Base-by-base conservation (phyloP, 2,797 vertebrate genomes). In the Cheirogaleus major region DNA sequence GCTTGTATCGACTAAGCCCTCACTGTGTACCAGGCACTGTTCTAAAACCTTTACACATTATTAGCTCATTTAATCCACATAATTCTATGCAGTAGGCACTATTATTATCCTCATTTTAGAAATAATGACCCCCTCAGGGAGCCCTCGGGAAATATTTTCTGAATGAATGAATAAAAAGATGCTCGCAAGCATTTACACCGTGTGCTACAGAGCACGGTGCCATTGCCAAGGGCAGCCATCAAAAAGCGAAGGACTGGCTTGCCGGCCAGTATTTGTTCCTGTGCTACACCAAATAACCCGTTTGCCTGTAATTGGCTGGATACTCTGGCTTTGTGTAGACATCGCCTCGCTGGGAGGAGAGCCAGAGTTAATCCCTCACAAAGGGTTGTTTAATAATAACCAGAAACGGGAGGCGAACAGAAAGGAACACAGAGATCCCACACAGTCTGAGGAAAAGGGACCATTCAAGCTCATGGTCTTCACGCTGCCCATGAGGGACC, bases 351-450 rank as follows among this genome's bases (percentile, higher is more conserved):
- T 91, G 94, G 96, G 96, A 97, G 81, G 83, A 76, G 65, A 96
- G 93, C 95, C 91, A 97, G 93, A 96, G 93, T 95, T 93, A 95
- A 97, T 95, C 89, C 81, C 87, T 97, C 93, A 97, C 94, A 91
- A 95, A 96, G 83, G 18, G 48, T 95, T 95, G 79, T 92, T 97
- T 97, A 97, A 97, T 96, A 97, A 96, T 89, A 97, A 97, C 95
- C 95, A 96, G 97, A 95, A 95, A 95, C 94, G 63, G 83, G 88
- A 97, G 89, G 91, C 70, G 50, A 82, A 78, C 89, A 94, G 82
- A 90, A 91, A 91, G 94, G 95, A 96, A 95, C 92, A 91, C 30
- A 38, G 5, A 41, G 94, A 86, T 91, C 95, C 89, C 95, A 73
- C 55, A 63, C 76, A 67, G 70, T 25, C 83, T 1, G 38, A 97